Evolutionary conservation across 1,140 invertebrate genomes (phyloP).

Genomic region (Papilio aristodemus): DNA sequence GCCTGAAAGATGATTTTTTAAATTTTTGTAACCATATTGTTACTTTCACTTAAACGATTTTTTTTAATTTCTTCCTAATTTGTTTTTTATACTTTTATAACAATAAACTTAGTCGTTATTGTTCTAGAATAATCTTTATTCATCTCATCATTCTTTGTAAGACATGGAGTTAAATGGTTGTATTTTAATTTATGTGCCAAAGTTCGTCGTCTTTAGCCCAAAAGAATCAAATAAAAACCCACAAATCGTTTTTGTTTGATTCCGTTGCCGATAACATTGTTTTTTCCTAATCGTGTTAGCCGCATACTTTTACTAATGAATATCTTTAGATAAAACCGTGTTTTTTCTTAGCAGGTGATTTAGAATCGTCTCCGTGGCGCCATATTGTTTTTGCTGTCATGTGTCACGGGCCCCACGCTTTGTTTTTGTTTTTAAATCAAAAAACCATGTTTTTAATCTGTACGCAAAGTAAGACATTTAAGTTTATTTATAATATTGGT

Average conservation of each 20-base stretch:
- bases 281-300: constrained; percentile 15
- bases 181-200: neutral
- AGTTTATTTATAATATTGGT: no score
- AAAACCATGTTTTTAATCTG: no score
- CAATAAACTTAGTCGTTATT: no score
- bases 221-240: neutral
- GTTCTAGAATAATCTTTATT: neutral
- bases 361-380: constrained; percentile 10
- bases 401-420: neutral
- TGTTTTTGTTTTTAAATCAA: neutral
- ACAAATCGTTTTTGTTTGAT: neutral
- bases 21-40: neutral
- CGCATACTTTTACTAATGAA: constrained; percentile 22
- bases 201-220: neutral
- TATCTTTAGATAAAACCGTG: constrained; percentile 16
- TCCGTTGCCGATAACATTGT: constrained; percentile 8
- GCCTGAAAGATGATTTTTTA: neutral
- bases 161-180: neutral
- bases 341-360: constrained; percentile 10
- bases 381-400: neutral
- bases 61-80: no score
- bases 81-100: no score
- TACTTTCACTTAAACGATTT: no score
- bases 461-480: no score
- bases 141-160: neutral